These are phyloP conservation scores for Gryllus bimaculatus DNA, from an alignment of 1,140 invertebrate genomes.

Conservation along the genomic window DNA sequence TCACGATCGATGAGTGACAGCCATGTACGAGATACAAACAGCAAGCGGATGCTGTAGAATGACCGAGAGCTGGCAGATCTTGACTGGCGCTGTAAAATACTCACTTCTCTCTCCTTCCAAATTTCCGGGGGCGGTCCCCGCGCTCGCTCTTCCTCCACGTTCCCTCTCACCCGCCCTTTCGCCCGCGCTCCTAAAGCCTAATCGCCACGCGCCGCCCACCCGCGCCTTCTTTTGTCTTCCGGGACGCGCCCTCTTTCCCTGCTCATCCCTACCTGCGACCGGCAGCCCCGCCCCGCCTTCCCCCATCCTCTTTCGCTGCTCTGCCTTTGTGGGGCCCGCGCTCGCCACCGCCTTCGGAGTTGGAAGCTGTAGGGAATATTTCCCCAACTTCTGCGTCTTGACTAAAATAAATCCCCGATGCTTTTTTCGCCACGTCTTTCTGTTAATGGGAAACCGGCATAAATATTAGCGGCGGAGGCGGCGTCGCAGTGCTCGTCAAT, in stretches of 20 bases:
- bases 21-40: too few species aligned
- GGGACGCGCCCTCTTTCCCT: not conserved
- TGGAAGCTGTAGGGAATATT: not conserved
- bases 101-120: too few species aligned
- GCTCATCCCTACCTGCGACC: not conserved
- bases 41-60: too few species aligned
- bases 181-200: not conserved
- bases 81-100: too few species aligned
- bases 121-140: too few species aligned
- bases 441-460: constrained; percentile 1
- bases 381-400: not conserved
- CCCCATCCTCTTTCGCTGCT: not conserved
- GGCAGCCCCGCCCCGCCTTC: too few species aligned
- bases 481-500: not conserved
- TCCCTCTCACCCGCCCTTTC: not conserved
- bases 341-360: not conserved
- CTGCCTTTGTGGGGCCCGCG: not conserved
- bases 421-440: not conserved
- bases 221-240: too few species aligned
- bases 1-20: too few species aligned
- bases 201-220: not conserved
- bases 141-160: too few species aligned
- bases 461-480: not conserved
- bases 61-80: too few species aligned
- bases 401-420: constrained; percentile 1